phyloP scores from a whole-genome alignment of 2,113 vertebrate species.

The Mionectes macconnelli region DNA sequence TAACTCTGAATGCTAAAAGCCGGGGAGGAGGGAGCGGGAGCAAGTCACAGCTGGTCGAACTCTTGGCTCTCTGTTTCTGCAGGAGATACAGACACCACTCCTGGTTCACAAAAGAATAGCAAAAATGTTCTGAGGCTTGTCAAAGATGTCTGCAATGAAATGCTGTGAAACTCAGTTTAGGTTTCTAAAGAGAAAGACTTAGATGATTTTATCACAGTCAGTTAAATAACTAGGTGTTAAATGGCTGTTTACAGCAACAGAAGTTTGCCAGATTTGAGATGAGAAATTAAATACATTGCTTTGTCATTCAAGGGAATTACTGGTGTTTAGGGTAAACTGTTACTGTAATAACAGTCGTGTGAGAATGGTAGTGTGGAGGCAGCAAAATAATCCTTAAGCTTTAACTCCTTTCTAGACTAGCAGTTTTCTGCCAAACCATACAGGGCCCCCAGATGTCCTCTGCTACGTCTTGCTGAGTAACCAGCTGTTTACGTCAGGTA shows the following conservation, averaged over 20 bases:
- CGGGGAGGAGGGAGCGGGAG: too few species aligned
- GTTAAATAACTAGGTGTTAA: not conserved
- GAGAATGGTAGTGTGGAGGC: not conserved
- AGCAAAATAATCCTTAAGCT: not conserved
- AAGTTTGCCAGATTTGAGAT: not conserved
- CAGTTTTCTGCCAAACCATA: not conserved
- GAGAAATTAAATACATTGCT: not conserved
- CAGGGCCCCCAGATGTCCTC: not conserved
- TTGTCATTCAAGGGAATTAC: not conserved
- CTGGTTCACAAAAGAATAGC: not conserved
- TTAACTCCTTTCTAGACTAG: not conserved
- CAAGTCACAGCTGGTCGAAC: not conserved
- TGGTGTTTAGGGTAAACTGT: not conserved
- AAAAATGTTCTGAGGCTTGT: not conserved
- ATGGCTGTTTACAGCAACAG: not conserved
- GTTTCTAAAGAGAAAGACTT: not conserved
- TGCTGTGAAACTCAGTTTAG: not conserved
- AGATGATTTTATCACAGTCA: not conserved
- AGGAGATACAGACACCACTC: not conserved
- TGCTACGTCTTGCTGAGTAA: not conserved
- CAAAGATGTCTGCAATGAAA: not conserved
- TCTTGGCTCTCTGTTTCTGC: not conserved
- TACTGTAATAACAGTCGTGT: not conserved
- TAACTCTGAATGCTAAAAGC: slow-evolving; percentile 38
- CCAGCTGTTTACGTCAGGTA: not conserved